Conservation (phyloP, 2,113 vertebrate species). For the Lucifuga dentata region DNA sequence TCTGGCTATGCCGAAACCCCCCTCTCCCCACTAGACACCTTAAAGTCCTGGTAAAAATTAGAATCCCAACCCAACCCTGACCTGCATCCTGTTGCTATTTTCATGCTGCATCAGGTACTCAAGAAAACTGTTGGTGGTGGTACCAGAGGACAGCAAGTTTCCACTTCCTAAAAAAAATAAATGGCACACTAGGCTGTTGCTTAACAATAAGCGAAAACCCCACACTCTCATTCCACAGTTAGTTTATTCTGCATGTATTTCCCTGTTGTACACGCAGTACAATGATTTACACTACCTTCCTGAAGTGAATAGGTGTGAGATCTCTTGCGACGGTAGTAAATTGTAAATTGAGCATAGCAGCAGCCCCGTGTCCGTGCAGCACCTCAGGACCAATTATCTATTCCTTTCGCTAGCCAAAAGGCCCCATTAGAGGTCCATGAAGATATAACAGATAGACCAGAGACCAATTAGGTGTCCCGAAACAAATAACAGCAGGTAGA, state of each 20-base stretch:
- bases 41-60: no score
- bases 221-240: no score
- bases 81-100: constrained; percentile 1
- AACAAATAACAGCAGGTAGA: constrained; percentile 73
- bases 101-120: not conserved
- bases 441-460: constrained; percentile 70
- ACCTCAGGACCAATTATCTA: constrained; percentile 76
- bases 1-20: no score
- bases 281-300: constrained; percentile 61
- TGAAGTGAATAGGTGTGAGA: constrained; percentile 60
- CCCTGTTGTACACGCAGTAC: constrained; percentile 30
- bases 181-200: constrained; percentile 1
- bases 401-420: constrained; percentile 58
- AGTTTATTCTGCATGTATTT: constrained; percentile 44
- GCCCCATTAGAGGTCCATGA: constrained; percentile 64
- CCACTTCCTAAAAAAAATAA: constrained; percentile 16
- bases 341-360: constrained; percentile 59
- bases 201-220: constrained; percentile 44
- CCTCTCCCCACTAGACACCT: no score
- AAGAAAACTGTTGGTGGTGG: not conserved
- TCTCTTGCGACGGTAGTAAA: constrained; percentile 46
- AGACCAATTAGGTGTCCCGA: constrained; percentile 77
- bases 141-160: constrained; percentile 18
- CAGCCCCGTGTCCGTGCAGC: constrained; percentile 16
- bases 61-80: no score